phyloP scores from a whole-genome alignment of 2,113 vertebrate genomes.

The Turnix velox region DNA sequence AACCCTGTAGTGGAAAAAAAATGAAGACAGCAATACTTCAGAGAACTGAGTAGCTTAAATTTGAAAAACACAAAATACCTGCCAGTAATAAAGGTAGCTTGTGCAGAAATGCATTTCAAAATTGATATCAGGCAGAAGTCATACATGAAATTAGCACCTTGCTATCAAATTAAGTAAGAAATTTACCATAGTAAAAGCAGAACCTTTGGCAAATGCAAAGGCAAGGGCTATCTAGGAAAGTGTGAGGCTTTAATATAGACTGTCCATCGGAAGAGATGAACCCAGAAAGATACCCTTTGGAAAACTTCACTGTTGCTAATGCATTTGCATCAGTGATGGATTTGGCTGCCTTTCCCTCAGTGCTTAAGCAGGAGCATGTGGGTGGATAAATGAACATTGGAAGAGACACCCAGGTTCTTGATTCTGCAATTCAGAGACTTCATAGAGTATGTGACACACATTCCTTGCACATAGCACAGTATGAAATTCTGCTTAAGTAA shows the following conservation, averaged over 20 bases:
- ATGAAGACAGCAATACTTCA: neutral
- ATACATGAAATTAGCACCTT: neutral
- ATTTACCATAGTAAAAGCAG: neutral
- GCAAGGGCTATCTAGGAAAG: neutral
- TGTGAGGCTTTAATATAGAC: neutral
- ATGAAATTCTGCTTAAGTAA: constrained; percentile 60
- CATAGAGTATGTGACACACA: constrained; percentile 27
- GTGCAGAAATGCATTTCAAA: neutral
- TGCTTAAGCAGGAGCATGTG: constrained; percentile 30
- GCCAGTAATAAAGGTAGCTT: neutral
- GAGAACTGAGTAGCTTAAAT: neutral
- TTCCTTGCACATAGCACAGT: constrained; percentile 34
- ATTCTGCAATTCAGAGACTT: constrained; percentile 32
- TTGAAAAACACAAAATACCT: neutral
- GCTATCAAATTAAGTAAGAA: neutral
- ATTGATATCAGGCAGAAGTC: neutral
- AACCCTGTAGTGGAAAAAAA: neutral
- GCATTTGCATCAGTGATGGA: neutral
- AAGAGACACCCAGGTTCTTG: constrained; percentile 15
- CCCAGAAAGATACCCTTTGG: neutral
- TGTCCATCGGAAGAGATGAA: neutral
- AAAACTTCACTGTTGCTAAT: neutral
- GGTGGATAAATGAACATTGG: constrained; percentile 50
- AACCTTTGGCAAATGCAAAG: neutral
- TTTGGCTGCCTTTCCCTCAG: constrained; percentile 3